These are phyloP conservation scores for Protonibea diacanthus DNA, from an alignment of 2,797 vertebrate species.

Conservation along the genomic window DNA sequence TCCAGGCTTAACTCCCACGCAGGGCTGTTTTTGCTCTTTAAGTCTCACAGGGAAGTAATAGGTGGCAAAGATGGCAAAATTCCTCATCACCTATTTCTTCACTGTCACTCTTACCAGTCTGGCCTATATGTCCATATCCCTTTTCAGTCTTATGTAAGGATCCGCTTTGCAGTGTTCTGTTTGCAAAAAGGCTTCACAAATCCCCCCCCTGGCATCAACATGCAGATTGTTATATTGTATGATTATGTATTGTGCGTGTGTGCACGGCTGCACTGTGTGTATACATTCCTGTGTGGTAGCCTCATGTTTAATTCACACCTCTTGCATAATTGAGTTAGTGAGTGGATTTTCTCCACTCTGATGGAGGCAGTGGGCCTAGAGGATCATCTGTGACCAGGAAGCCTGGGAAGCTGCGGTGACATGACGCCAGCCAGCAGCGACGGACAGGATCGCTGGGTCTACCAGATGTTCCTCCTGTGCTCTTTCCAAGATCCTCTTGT, in stretches of 20 bases:
- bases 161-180: slow-evolving; percentile 13
- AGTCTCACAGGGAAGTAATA: slow-evolving; percentile 66
- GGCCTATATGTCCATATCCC: slow-evolving; percentile 13
- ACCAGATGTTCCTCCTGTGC: slow-evolving; percentile 59
- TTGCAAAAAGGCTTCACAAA: slow-evolving; percentile 14
- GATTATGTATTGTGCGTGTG: slow-evolving; percentile 44
- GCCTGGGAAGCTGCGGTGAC: slow-evolving; percentile 56
- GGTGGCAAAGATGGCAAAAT: slow-evolving; percentile 53
- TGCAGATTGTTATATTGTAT: slow-evolving; percentile 54
- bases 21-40: slow-evolving; percentile 63
- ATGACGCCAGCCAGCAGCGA: slow-evolving; percentile 38
- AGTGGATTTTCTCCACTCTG: slow-evolving; percentile 78
- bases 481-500: slow-evolving; percentile 44
- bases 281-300: slow-evolving; percentile 62
- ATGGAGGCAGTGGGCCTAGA: slow-evolving; percentile 66
- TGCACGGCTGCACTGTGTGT: slow-evolving; percentile 51
- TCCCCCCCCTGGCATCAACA: slow-evolving; percentile 24
- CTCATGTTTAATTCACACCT: slow-evolving; percentile 84
- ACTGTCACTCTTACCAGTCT: slow-evolving; percentile 26
- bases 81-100: slow-evolving; percentile 42
- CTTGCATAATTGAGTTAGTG: slow-evolving; percentile 83
- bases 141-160: slow-evolving; percentile 5
- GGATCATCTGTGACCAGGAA: slow-evolving; percentile 81
- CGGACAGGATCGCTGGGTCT: slow-evolving; percentile 32
- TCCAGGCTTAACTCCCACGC: slow-evolving; percentile 71